Evolutionary conservation across 2,888 invertebrate genomes (phyloP).

Genomic region (Spodoptera littoralis): DNA sequence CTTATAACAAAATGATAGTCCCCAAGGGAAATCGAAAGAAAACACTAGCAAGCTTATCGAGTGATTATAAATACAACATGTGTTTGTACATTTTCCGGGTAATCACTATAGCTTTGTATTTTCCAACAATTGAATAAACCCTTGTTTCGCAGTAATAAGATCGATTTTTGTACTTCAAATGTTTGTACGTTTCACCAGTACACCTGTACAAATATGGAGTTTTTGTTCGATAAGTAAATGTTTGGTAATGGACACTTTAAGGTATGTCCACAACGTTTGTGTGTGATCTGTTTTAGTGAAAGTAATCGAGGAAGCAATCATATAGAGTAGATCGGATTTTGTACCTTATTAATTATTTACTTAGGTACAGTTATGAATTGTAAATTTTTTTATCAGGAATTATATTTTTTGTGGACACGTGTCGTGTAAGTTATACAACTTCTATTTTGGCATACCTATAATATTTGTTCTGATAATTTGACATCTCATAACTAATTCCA

Average conservation of each 20-base stretch:
- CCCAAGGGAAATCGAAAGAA: constrained; percentile 27
- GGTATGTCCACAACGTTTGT: neutral
- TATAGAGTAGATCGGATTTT: constrained; percentile 7
- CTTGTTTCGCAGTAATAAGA: too few relatives aligned
- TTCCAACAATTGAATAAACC: too few relatives aligned
- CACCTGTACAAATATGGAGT: constrained; percentile 15
- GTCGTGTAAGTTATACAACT: too few relatives aligned
- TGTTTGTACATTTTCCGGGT: neutral
- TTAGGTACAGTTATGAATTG: too few relatives aligned
- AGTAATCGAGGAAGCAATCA: constrained; percentile 3
- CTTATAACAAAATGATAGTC: constrained; percentile 17
- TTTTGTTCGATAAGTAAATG: constrained; percentile 6
- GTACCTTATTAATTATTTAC: too few relatives aligned
- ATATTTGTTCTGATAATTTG: too few relatives aligned
- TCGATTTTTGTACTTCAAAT: too few relatives aligned
- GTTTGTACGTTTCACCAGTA: neutral
- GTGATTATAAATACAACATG: constrained; percentile 25
- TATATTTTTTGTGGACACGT: too few relatives aligned
- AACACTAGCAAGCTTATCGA: constrained; percentile 26
- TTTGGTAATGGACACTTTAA: constrained; percentile 21
- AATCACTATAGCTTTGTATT: neutral
- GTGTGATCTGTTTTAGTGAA: too few relatives aligned
- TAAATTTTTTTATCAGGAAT: too few relatives aligned
- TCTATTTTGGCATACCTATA: too few relatives aligned
- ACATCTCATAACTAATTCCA: too few relatives aligned